Base-by-base conservation (phyloP, 2,113 vertebrate genomes). In the Lophura nycthemera region DNA sequence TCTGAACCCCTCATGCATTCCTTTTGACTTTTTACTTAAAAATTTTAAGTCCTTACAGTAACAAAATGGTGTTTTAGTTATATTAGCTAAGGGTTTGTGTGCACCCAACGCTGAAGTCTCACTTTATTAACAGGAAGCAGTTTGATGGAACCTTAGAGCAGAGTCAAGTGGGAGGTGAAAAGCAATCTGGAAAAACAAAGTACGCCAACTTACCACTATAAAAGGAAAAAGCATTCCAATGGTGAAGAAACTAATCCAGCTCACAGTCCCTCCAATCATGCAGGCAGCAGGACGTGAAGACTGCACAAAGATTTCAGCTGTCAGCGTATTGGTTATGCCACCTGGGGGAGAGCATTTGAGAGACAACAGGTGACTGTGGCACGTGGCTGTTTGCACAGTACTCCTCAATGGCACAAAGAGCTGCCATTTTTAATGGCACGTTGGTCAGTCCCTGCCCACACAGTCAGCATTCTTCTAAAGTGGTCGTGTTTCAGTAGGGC, bases 241-340 rank as follows among this genome's bases (percentile, higher is more conserved):
- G 30, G 98, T 97, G 95, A 99, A 99, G 98, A 99, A 99, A 91
- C 98, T 99, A 45, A 98, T 36, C 98, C 99, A 99, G 87, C 99
- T 99, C 47, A 99, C 90, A 15, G 97, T 97, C 10, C 99, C 98
- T 14, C 97, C 98, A 1, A 99, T 97, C 11, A 97, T 98, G 95
- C 98, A 98, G 29, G 98, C 99, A 17, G 98, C 98, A 3, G 98
- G 98, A 14, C 98, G 97, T 50, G 99, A 98, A 2, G 98, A 98
- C 96, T 99, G 98, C 13, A 97, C 98, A 86, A 99, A 99, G 34
- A 99, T 92, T 93, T 99, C 99, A 0, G 98, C 98, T 6, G 97
- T 99, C 90, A 97, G 34, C 15, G 89, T 97, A 17, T 96, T 97
- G 10, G 97, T 97, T 77, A 97, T 95, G 61, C 97, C 97, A 91